phyloP scores from a whole-genome alignment of 2,888 invertebrate genomes.

The Hybos culiciformis region DNA sequence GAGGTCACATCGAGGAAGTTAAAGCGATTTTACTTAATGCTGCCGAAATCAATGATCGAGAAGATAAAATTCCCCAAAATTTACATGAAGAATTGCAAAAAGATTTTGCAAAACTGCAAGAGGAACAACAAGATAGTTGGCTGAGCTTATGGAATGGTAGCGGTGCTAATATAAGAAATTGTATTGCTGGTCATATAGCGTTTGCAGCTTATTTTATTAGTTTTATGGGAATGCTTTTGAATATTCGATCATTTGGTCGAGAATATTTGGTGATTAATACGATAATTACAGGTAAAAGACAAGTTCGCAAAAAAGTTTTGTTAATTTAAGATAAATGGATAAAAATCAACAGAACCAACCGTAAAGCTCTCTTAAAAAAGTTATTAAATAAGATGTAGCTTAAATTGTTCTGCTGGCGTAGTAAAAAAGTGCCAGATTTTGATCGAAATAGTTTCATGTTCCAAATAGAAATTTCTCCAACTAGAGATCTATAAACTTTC shows the following conservation, averaged over 20 bases:
- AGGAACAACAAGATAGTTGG: slow-evolving; percentile 26
- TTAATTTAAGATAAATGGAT: too few species aligned
- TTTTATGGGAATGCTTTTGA: slow-evolving; percentile 37
- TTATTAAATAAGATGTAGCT: too few species aligned
- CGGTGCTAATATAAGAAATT: slow-evolving; percentile 24
- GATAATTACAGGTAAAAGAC: slow-evolving; percentile 33
- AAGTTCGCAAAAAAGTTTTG: too few species aligned
- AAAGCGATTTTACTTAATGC: slow-evolving; percentile 29
- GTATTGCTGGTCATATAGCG: slow-evolving; percentile 31
- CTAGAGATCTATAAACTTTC: slow-evolving; percentile 5
- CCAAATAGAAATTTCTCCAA: background rate
- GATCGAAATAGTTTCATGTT: background rate
- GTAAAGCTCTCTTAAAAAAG: too few species aligned
- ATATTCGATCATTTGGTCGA: slow-evolving; percentile 35
- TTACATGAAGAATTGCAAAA: slow-evolving; percentile 25
- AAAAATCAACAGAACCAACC: too few species aligned
- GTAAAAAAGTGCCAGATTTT: background rate
- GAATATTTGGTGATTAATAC: slow-evolving; percentile 33
- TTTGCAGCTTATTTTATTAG: slow-evolving; percentile 32
- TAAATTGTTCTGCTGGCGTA: background rate
- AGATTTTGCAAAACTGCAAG: slow-evolving; percentile 23
- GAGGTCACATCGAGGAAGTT: slow-evolving; percentile 26
- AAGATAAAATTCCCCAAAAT: slow-evolving; percentile 26
- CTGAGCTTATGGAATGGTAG: slow-evolving; percentile 27
- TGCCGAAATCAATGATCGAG: slow-evolving; percentile 30